A percentile compares a stretch with the other conserved stretches of the same genome.
These are phyloP conservation scores for Drosophila sordidula DNA, from an alignment of 2,888 invertebrate species.

Conservation along the genomic window DNA sequence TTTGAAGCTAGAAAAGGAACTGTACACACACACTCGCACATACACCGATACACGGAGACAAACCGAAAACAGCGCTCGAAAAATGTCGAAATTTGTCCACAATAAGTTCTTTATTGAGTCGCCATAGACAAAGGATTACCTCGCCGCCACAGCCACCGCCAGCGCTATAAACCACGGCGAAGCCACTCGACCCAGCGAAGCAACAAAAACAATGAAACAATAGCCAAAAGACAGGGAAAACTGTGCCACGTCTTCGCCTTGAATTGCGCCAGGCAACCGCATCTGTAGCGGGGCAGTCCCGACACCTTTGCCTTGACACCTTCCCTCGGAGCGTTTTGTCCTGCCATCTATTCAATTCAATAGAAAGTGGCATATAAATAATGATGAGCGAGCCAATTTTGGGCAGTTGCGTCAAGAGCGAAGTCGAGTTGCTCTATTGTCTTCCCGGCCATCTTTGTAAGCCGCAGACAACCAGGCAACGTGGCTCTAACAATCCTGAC, in stretches of 20 bases:
- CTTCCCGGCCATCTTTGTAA: slow-evolving; percentile 44
- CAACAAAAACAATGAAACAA: slow-evolving; percentile 61
- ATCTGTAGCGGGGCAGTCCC: slow-evolving; percentile 55
- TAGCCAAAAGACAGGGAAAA: slow-evolving; percentile 55
- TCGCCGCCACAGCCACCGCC: slow-evolving; percentile 41
- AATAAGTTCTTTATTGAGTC: slow-evolving; percentile 82
- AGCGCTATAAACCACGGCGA: slow-evolving; percentile 71
- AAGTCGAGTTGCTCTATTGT: slow-evolving; percentile 59
- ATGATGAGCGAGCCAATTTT: slow-evolving; percentile 78
- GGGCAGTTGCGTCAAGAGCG: slow-evolving; percentile 71
- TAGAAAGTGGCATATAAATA: slow-evolving; percentile 75
- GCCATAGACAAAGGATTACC: slow-evolving; percentile 74
- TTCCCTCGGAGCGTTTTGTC: slow-evolving; percentile 55
- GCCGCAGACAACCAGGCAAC: slow-evolving; percentile 51
- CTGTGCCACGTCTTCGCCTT: slow-evolving; percentile 70
- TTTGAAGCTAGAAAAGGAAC: slow-evolving; percentile 50
- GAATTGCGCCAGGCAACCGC: slow-evolving; percentile 54
- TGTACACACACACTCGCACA: slow-evolving; percentile 31
- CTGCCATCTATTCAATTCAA: slow-evolving; percentile 53
- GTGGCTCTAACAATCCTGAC: slow-evolving; percentile 28
- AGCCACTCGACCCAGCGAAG: slow-evolving; percentile 59
- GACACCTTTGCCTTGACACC: slow-evolving; percentile 75
- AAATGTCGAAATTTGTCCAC: slow-evolving; percentile 82
- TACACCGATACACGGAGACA: slow-evolving; percentile 39
- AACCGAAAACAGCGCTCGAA: slow-evolving; percentile 68